Percentiles rank a stretch among this genome's conserved stretches.
Evolutionary conservation across 2,888 invertebrate genomes (phyloP).

Genomic region (Myopa testacea): DNA sequence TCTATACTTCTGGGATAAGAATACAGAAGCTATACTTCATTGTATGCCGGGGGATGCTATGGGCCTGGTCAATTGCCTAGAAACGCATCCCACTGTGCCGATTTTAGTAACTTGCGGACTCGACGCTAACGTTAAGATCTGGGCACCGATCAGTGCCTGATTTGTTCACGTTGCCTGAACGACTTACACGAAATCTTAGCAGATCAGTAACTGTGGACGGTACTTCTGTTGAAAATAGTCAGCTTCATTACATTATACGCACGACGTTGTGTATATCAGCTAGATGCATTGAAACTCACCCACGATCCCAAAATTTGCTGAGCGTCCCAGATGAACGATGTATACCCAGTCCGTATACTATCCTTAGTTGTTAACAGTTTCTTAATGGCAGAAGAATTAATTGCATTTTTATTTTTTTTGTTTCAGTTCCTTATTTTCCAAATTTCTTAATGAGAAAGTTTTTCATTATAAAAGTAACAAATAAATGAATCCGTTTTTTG

Average conservation of each 20-base stretch:
- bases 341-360: slow-evolving; percentile 56
- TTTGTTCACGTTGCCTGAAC: slow-evolving; percentile 56
- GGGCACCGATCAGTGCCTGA: slow-evolving; percentile 76
- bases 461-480: slow-evolving; percentile 37
- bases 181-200: slow-evolving; percentile 60
- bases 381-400: not conserved
- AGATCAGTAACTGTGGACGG: slow-evolving; percentile 49
- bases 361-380: not conserved
- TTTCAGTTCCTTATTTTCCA: not conserved
- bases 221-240: slow-evolving; percentile 55
- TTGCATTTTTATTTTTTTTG: slow-evolving; percentile 4
- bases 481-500: slow-evolving; percentile 67
- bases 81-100: slow-evolving; percentile 89
- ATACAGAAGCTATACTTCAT: slow-evolving; percentile 89
- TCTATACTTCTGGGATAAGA: slow-evolving; percentile 89
- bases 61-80: slow-evolving; percentile 92
- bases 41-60: slow-evolving; percentile 84
- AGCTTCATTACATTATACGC: slow-evolving; percentile 62
- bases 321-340: slow-evolving; percentile 50
- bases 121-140: slow-evolving; percentile 92
- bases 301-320: slow-evolving; percentile 19
- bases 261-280: slow-evolving; percentile 55
- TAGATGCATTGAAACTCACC: slow-evolving; percentile 28
- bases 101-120: slow-evolving; percentile 88
- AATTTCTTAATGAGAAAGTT: slow-evolving; percentile 2